These are phyloP conservation scores for Lophochroa leadbeateri DNA, from an alignment of 2,113 vertebrate genomes.

Conservation along the genomic window DNA sequence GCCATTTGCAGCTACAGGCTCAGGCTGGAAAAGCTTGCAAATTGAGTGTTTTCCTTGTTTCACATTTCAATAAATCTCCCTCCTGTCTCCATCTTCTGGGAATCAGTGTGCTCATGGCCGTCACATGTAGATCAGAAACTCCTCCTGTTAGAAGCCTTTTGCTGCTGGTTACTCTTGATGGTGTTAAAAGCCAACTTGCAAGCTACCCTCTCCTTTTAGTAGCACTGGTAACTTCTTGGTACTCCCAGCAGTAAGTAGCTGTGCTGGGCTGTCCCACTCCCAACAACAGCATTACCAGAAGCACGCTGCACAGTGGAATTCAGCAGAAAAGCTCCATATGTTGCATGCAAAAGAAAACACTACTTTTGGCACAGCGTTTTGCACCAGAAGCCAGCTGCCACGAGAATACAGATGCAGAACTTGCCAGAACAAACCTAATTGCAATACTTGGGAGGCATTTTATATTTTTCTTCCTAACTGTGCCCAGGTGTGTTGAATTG, in stretches of 20 bases:
- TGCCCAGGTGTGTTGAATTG: constrained; percentile 58
- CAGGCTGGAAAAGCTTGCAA: neutral
- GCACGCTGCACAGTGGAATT: neutral
- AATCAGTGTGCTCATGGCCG: neutral
- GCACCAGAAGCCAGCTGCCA: constrained; percentile 20
- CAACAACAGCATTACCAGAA: neutral
- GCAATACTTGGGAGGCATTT: constrained; percentile 47
- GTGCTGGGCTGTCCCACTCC: neutral
- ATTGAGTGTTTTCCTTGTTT: neutral
- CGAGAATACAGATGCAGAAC: constrained; percentile 19
- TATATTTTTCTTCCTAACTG: constrained; percentile 55
- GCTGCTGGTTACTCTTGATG: neutral
- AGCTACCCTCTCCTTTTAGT: neutral
- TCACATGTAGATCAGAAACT: neutral
- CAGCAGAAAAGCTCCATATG: neutral
- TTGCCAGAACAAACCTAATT: constrained; percentile 63
- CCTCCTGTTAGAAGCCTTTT: neutral
- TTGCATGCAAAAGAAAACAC: constrained; percentile 47
- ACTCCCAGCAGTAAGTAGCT: neutral
- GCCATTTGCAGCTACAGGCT: neutral
- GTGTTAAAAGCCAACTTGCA: neutral
- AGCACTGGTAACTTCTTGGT: neutral
- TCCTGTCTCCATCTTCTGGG: neutral
- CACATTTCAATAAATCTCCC: neutral
- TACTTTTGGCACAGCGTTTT: constrained; percentile 38